These are phyloP conservation scores for Oxycera nigricornis DNA, from an alignment of 2,888 invertebrate genomes.

Conservation along the genomic window DNA sequence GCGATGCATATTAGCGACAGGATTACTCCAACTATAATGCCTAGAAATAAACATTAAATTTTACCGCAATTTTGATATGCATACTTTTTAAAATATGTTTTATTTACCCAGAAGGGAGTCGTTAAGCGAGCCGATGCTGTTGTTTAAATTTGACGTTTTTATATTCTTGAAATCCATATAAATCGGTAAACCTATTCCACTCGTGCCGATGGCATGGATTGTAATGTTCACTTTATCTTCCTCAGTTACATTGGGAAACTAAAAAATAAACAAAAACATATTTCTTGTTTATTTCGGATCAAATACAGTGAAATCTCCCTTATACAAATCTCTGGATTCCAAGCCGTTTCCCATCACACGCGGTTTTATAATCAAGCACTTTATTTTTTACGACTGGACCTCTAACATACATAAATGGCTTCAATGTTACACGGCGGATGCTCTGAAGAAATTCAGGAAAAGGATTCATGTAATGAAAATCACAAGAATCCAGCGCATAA, in stretches of 20 bases:
- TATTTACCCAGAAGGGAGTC: conserved; percentile 51
- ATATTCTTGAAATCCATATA: conserved; percentile 56
- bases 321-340: too few species aligned
- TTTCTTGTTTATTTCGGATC: not conserved
- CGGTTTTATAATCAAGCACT: too few species aligned
- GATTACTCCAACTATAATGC: conserved; percentile 58
- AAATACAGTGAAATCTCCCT: too few species aligned
- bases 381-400: too few species aligned
- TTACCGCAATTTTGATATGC: not conserved
- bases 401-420: too few species aligned
- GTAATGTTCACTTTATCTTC: conserved; percentile 60
- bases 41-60: conserved; percentile 9
- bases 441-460: too few species aligned
- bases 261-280: conserved; percentile 17
- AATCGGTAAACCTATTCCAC: conserved; percentile 59
- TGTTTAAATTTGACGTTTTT: conserved; percentile 46
- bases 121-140: conserved; percentile 51
- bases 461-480: too few species aligned
- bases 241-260: conserved; percentile 61
- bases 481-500: too few species aligned
- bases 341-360: too few species aligned
- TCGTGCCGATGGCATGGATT: conserved; percentile 59
- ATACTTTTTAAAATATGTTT: not conserved
- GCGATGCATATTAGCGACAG: conserved; percentile 57
- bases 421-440: too few species aligned